Percentiles rank a stretch among this genome's conserved stretches.
Conservation (phyloP, 1,140 invertebrate species). For the Sinella curviseta region DNA sequence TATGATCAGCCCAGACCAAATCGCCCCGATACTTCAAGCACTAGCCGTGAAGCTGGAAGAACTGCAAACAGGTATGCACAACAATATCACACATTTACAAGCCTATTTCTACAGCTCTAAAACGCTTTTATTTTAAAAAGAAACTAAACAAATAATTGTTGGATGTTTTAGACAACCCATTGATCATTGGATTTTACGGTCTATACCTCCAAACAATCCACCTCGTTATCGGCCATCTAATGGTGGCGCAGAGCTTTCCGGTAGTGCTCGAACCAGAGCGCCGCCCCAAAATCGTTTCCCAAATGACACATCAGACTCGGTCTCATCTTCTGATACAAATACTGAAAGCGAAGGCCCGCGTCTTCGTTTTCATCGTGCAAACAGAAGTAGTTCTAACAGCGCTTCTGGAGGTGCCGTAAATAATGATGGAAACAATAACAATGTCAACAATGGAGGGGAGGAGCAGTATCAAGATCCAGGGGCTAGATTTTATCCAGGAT, state of each 20-base stretch:
- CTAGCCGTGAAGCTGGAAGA: constrained; percentile 27
- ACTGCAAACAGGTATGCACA: background rate
- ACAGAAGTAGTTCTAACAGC: background rate
- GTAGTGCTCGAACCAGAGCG: constrained; percentile 35
- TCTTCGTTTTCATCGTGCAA: background rate
- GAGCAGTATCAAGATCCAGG: background rate
- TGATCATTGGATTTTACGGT: background rate
- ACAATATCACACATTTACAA: background rate
- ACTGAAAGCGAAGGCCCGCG: background rate
- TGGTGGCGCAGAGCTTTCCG: background rate
- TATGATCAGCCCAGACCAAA: background rate
- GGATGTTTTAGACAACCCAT: background rate
- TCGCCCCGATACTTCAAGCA: background rate
- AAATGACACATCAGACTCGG: background rate
- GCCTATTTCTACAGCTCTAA: background rate
- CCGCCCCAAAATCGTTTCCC: background rate
- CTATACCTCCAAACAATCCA: background rate
- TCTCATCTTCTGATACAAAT: background rate
- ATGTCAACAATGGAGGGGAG: background rate
- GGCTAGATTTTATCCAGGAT: constrained; percentile 47
- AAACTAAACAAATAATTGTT: too few species aligned
- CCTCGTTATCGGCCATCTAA: background rate
- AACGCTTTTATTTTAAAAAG: too few species aligned
- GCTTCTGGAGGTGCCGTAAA: background rate
- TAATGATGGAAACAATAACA: constrained; percentile 19